Evolutionary conservation across 2,113 vertebrate species (phyloP), one percentile per base, ranked within the genome.

Genomic region (Pongo pygmaeus): DNA sequence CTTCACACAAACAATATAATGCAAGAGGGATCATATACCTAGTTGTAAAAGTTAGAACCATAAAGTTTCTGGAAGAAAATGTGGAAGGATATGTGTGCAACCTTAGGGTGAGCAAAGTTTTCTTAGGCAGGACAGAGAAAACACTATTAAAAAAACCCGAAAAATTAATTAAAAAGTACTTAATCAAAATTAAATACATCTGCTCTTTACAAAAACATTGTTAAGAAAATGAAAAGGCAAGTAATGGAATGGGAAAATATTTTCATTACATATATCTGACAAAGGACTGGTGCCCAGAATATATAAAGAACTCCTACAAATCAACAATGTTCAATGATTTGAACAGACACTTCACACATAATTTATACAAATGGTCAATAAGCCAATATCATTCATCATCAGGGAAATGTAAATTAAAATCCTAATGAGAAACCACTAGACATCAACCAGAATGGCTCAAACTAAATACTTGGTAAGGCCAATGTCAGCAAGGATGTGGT

Each of bases 201-300:
- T 81, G 9, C n/a, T 89, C 27, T 85, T 93, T 94, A 52, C 61
- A 38, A 81, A 96, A 78, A 95, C 12, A 89, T 55, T 64, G 23
- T n/a, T 84, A 72, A 85, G 72, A 89, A 89, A 95, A 95, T 85
- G 57, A 91, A 97, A 89, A 86, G 48, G 10, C 32, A 85, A 78
- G 30, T 74, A 27, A 89, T 59, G 93, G 87, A 57, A 83, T 52
- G 52, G 32, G 69, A 64, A 77, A 46, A 61, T 92, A 92, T 50
- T 70, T 84, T 80, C 10, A 84, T 81, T 27, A 48, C 10, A 25
- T n/a, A 11, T 64, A 74, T 59, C 27, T 83, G 89, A 91, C 78
- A 90, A 79, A 87, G 69, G n/a, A 77, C 78, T 88, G 46, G 17
- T 81, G 88, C 69, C 23, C 13, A 93, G 83, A 70, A 91, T 27